Conservation (phyloP, 2,888 invertebrate genomes). For the Cynaeus angustus region DNA sequence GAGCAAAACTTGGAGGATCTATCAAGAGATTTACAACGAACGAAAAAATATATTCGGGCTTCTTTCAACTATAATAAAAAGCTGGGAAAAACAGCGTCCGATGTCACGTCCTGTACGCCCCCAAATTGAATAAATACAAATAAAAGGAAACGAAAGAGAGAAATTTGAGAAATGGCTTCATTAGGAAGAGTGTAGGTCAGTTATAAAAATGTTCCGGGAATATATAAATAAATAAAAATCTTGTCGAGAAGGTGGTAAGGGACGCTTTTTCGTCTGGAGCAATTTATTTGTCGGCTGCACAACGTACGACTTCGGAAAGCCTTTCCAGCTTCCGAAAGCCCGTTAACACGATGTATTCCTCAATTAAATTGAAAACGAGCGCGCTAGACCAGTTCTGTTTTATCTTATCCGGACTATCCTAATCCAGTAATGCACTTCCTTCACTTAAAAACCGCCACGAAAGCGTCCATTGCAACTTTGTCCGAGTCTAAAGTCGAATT, state of each 20-base stretch:
- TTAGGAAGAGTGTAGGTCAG: no score
- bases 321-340: constrained; percentile 14
- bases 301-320: constrained; percentile 1
- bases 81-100: constrained; percentile 16
- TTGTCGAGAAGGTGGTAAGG: no score
- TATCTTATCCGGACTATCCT: constrained; percentile 38
- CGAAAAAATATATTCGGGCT: constrained; percentile 33
- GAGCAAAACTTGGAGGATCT: constrained; percentile 33
- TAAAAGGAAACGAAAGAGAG: neutral
- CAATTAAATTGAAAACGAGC: constrained; percentile 37
- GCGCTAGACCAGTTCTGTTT: constrained; percentile 14
- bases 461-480: constrained; percentile 22
- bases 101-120: constrained; percentile 16
- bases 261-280: neutral
- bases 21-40: constrained; percentile 34
- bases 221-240: no score
- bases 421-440: constrained; percentile 39
- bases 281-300: constrained; percentile 10
- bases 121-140: constrained; percentile 18
- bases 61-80: constrained; percentile 18
- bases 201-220: no score
- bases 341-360: constrained; percentile 45
- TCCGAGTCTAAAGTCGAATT: constrained; percentile 31
- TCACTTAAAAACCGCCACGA: constrained; percentile 23
- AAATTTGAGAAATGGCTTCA: neutral